A percentile compares a stretch with the other conserved stretches of the same genome.
These are phyloP conservation scores for Hirtodrosophila alboralis DNA, from an alignment of 2,888 invertebrate species.

Conservation along the genomic window DNA sequence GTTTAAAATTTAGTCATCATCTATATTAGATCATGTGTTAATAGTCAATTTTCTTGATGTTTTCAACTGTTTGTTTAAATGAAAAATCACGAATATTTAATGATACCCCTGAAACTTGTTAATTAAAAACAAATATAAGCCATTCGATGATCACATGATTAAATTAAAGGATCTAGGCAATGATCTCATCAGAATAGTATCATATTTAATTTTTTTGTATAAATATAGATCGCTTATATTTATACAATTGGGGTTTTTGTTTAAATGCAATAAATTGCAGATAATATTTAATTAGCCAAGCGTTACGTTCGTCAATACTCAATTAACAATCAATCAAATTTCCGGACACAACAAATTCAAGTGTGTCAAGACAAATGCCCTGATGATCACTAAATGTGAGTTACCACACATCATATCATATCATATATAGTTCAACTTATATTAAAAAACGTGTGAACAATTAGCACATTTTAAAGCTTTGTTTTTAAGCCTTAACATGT, in stretches of 20 bases:
- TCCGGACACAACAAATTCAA: not conserved
- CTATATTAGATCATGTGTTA: constrained; percentile 10
- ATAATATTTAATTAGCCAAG: not conserved
- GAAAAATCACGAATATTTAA: constrained; percentile 28
- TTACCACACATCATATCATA: not conserved
- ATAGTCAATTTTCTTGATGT: constrained; percentile 23
- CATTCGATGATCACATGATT: constrained; percentile 28
- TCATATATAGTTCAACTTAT: not conserved
- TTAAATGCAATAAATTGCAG: no score
- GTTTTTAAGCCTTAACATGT: constrained; percentile 23
- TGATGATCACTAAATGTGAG: constrained; percentile 8
- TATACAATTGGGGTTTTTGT: no score
- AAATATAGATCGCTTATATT: no score
- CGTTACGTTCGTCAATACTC: not conserved
- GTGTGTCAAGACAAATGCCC: constrained; percentile 9
- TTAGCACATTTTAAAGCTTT: constrained; percentile 50
- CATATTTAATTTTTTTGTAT: no score
- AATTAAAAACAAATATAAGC: constrained; percentile 11
- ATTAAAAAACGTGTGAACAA: constrained; percentile 33
- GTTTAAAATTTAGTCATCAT: constrained; percentile 1
- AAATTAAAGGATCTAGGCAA: constrained; percentile 13
- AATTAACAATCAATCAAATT: constrained; percentile 3
- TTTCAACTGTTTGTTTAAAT: constrained; percentile 25
- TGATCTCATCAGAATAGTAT: constrained; percentile 3
- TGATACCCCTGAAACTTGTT: constrained; percentile 26